Conservation (phyloP, 2,888 invertebrate species). For the Torymus texanus region DNA sequence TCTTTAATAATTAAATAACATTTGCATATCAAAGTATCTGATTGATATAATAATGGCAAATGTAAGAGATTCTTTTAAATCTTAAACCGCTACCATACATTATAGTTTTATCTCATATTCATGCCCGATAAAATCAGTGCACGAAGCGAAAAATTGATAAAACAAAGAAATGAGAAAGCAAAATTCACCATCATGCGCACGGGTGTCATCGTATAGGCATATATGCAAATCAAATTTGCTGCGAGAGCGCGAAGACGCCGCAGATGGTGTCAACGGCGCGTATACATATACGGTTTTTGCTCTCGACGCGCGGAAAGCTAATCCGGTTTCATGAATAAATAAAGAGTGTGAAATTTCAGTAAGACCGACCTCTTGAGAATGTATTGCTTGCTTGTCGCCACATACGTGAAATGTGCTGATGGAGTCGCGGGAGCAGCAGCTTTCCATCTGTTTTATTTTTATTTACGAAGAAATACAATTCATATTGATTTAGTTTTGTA, state of each 20-base stretch:
- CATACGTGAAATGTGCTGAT: not conserved
- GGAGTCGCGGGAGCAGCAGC: too few relatives aligned
- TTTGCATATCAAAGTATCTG: too few relatives aligned
- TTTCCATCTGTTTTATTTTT: too few relatives aligned
- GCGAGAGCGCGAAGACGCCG: slow-evolving; percentile 12
- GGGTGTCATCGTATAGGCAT: not conserved
- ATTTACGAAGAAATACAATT: too few relatives aligned
- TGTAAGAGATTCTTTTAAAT: too few relatives aligned
- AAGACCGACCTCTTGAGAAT: slow-evolving; percentile 32
- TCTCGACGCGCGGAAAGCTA: slow-evolving; percentile 18
- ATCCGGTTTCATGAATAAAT: slow-evolving; percentile 52
- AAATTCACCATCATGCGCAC: not conserved
- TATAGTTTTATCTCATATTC: too few relatives aligned
- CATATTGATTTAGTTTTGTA: too few relatives aligned
- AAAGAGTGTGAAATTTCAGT: slow-evolving; percentile 47
- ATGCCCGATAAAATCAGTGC: not conserved
- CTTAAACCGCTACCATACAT: too few relatives aligned
- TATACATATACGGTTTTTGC: not conserved
- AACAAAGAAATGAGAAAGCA: slow-evolving; percentile 9
- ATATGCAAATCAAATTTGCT: slow-evolving; percentile 49
- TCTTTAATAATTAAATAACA: too few relatives aligned
- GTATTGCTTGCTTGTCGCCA: slow-evolving; percentile 8
- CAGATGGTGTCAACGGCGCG: slow-evolving; percentile 8
- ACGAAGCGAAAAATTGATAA: slow-evolving; percentile 4
- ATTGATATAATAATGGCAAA: too few relatives aligned